Evolutionary conservation across 2,113 vertebrate species (phyloP), one percentile per base, ranked within the genome.

Genomic region (Pipa parva): DNA sequence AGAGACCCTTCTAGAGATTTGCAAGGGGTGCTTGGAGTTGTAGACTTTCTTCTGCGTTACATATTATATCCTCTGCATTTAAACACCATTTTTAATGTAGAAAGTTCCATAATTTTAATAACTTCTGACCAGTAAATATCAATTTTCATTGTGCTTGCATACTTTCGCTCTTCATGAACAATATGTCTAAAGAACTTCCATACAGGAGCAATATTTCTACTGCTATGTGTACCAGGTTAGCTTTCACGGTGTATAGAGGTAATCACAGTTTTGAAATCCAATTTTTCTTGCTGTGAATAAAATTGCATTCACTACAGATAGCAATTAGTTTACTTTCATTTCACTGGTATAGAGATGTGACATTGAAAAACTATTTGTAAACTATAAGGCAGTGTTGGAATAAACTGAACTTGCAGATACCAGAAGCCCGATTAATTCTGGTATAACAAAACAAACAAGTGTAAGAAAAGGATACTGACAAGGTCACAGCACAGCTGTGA

Each of bases 211-310:
- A 48, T 76, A 83, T 85, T 79, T 28, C 46, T 28, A 75, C 83
- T 78, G 81, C 83, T 87, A 81, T 75, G 84, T 80, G 60, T 79
- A 81, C 79, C 82, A 72, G 83, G 75, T 29, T 74, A 77, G 71
- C 75, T 80, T 65, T 85, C 63, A 72, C 76, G 79, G 83, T 78
- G 79, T 63, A 60, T 56, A 63, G 74, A 83, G 72, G 70, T 72
- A 82, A 78, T 81, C 3, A 1, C 76, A 78, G 81, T 77, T 87
- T 75, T 83, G 83, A 84, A 84, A 88, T 84, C 78, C 80, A 85
- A 83, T 86, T 87, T 86, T 73, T 83, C 86, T 85, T 82, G 83
- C 86, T 89, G 84, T 78, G 88, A 87, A 78, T 81, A 76, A 80
- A 89, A 88, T 84, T 87, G 82, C 78, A 80, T 87, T 74, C 73